Percentiles rank a stretch among this genome's conserved stretches.
phyloP scores from a whole-genome alignment of 2,113 vertebrate genomes.

The Zapornia atra region DNA sequence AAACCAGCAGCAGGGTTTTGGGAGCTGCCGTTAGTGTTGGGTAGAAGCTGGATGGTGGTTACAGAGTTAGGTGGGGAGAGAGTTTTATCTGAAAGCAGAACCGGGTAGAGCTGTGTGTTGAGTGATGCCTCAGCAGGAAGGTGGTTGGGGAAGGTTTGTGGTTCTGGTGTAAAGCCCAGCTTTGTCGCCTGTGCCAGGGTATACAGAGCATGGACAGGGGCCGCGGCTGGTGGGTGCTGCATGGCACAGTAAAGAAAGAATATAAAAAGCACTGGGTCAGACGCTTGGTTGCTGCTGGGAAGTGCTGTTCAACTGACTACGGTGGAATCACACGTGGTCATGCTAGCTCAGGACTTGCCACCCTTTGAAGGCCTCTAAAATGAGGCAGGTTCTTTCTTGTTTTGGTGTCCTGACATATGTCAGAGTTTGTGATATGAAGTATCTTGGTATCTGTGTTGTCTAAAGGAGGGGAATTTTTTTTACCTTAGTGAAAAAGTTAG shows the following conservation, averaged over 20 bases:
- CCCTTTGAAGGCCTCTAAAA: not conserved
- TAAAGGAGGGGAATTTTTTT: not conserved
- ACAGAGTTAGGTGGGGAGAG: not conserved
- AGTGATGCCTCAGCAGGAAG: rapidly evolving
- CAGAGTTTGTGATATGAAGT: not conserved
- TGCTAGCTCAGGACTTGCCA: not conserved
- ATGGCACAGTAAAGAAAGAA: not conserved
- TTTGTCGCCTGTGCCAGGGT: not conserved
- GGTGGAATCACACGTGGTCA: not conserved
- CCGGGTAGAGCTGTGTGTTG: rapidly evolving
- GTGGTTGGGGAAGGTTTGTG: not conserved
- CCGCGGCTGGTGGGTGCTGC: rapidly evolving
- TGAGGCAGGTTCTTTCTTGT: not conserved
- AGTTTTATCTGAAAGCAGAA: not conserved
- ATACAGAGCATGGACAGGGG: not conserved
- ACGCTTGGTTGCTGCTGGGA: not conserved
- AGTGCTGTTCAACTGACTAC: not conserved
- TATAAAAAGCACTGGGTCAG: not conserved
- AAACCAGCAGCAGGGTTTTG: not conserved
- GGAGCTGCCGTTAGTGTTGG: not conserved
- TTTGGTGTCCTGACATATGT: not conserved
- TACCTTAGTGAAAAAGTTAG: not conserved
- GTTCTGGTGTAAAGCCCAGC: not conserved
- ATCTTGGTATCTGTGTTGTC: not conserved
- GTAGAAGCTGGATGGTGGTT: not conserved